These are phyloP conservation scores for Lamellibrachia luymesi DNA, from an alignment of 1,140 invertebrate species.

Conservation along the genomic window DNA sequence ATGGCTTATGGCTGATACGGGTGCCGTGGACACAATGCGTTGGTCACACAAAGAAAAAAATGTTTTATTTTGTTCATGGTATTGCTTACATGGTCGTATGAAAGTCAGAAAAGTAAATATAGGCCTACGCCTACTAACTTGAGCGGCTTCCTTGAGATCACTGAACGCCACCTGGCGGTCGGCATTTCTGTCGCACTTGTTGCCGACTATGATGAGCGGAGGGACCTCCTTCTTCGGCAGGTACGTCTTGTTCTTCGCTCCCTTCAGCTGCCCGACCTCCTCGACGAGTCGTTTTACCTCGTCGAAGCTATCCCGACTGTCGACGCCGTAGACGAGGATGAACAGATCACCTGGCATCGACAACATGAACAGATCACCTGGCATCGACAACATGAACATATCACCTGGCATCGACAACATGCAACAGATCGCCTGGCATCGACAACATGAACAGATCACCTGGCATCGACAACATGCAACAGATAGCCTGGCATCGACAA, in stretches of 20 bases:
- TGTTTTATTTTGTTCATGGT: too few relatives aligned
- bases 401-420: too few relatives aligned
- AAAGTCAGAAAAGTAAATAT: too few relatives aligned
- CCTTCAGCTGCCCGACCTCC: conserved; percentile 70
- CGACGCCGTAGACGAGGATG: conserved; percentile 80
- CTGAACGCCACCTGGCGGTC: conserved; percentile 60
- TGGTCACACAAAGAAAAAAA: too few relatives aligned
- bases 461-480: too few relatives aligned
- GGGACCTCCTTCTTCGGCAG: conserved; percentile 55
- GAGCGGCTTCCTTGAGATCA: conserved; percentile 49
- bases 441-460: too few relatives aligned
- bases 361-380: neutral
- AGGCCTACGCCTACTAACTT: neutral
- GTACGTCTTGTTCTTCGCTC: conserved; percentile 64
- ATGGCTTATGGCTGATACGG: too few relatives aligned
- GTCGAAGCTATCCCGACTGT: conserved; percentile 80
- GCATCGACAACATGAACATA: too few relatives aligned
- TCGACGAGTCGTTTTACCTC: conserved; percentile 77
- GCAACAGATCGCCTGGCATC: too few relatives aligned
- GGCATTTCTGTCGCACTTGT: conserved; percentile 77
- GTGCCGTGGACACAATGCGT: too few relatives aligned
- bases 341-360: conserved; percentile 73
- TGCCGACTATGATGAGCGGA: conserved; percentile 79
- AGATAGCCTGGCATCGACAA: too few relatives aligned
- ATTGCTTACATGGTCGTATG: too few relatives aligned